A percentile compares a stretch with the other conserved stretches of the same genome.
These are phyloP conservation scores for Automeris io DNA, from an alignment of 2,888 invertebrate genomes.

Conservation along the genomic window DNA sequence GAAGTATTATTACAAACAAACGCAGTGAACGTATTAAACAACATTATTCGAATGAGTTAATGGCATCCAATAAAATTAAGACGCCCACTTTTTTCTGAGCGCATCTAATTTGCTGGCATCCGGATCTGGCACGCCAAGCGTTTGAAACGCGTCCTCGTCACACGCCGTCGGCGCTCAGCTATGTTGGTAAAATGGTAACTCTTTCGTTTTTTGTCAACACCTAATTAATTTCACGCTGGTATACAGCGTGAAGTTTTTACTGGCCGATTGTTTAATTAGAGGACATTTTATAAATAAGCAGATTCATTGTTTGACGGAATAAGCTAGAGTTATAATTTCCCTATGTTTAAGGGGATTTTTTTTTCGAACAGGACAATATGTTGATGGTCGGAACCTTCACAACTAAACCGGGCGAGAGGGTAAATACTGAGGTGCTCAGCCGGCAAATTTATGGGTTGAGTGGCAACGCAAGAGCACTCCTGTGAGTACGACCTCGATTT, in stretches of 20 bases:
- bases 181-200: too few relatives aligned
- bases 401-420: too few relatives aligned
- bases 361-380: too few relatives aligned
- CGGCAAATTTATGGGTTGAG: too few relatives aligned
- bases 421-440: too few relatives aligned
- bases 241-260: constrained; percentile 31
- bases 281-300: constrained; percentile 4
- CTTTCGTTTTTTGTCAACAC: constrained; percentile 27
- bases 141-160: constrained; percentile 40
- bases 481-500: too few relatives aligned
- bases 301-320: neutral
- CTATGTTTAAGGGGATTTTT: too few relatives aligned
- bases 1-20: neutral
- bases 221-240: constrained; percentile 50
- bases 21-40: constrained; percentile 3
- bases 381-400: too few relatives aligned
- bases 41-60: constrained; percentile 6
- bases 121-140: constrained; percentile 29
- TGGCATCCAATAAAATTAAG: constrained; percentile 12
- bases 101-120: constrained; percentile 28
- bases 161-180: constrained; percentile 35
- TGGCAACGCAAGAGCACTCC: too few relatives aligned
- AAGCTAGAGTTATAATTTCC: too few relatives aligned
- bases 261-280: constrained; percentile 26
- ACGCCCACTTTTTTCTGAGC: constrained; percentile 13